Base-by-base conservation (phyloP, 1,140 invertebrate genomes). In the Paracyclopina nana region DNA sequence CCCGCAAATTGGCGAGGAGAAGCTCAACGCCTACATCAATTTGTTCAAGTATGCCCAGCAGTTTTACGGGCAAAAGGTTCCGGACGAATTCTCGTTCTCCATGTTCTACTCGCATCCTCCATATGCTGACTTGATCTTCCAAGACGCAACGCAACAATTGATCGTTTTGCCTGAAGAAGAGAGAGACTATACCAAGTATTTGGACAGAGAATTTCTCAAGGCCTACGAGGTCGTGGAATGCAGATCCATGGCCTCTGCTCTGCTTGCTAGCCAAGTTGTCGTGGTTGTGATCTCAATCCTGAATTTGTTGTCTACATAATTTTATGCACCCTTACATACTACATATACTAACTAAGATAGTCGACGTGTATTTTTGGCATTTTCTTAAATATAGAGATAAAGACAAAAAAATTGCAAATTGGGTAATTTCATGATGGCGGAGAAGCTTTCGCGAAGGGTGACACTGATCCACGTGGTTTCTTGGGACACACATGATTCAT, bases 21-120 rank as follows among this genome's bases (percentile, higher is more conserved):
- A 84, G 60, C 66, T 87, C 2, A 77, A 82, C 59, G 77, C 84
- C 0, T 88, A 74, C 58, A 80, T 82, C 5, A 88, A 88, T 62
- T 67, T 91, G 1, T 79, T 92, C 59, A 70, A 85, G 40, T 88
- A 90, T 60, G 83, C 85, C 0, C 85, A 90, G 59, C 84, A 88
- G 57, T 76, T 82, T 55, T 92, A 88, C 61, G 85, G 85, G 0
- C 69, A 81, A 6, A 84, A 82, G 58, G 75, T 78, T 54, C 69
- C 73, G 26, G 81, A 88, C 62, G 81, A 84, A 44, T 90, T 86
- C 59, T 84, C 80, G 58, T 86, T 85, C 61, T 82, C 80, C 55
- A 85, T 92, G 82, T 91, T 87, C 62, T 77, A 74, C 48, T 90
- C 85, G 0, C 63, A 68, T 12, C 70, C 78, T 1, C 81, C 80